These are phyloP conservation scores for Parnassius smintheus DNA, from an alignment of 2,888 invertebrate species.

Conservation along the genomic window DNA sequence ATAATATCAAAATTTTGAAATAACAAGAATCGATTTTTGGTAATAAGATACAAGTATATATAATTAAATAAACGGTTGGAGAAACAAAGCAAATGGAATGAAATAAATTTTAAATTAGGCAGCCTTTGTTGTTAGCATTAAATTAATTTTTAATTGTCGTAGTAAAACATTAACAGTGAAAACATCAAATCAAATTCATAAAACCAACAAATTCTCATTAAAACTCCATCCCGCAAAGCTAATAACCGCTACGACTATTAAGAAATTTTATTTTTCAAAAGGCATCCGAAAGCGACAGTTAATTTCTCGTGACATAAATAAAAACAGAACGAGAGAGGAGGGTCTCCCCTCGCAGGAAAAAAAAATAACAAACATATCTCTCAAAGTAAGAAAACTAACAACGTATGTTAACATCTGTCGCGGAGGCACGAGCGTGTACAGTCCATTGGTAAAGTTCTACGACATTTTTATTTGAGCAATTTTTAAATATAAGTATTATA, in stretches of 20 bases:
- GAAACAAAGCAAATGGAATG: too few species aligned
- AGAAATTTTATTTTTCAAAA: slow-evolving; percentile 62
- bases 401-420: slow-evolving; percentile 80
- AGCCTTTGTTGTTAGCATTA: slow-evolving; percentile 14
- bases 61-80: background rate
- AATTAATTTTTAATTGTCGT: slow-evolving; percentile 24
- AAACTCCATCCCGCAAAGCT: slow-evolving; percentile 39
- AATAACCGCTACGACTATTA: slow-evolving; percentile 53
- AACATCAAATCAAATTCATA: slow-evolving; percentile 32
- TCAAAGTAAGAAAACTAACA: slow-evolving; percentile 78
- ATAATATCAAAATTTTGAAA: slow-evolving; percentile 5
- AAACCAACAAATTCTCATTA: slow-evolving; percentile 36
- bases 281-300: slow-evolving; percentile 60
- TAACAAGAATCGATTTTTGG: too few species aligned
- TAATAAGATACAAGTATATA: too few species aligned
- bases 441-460: slow-evolving; percentile 39
- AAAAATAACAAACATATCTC: slow-evolving; percentile 78
- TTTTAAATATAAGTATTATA: background rate
- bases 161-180: slow-evolving; percentile 12
- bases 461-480: slow-evolving; percentile 23
- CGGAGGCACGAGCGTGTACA: slow-evolving; percentile 61
- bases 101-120: background rate
- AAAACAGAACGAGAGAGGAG: slow-evolving; percentile 55
- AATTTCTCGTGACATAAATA: slow-evolving; percentile 78
- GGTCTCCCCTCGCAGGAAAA: slow-evolving; percentile 53